These are phyloP conservation scores for Rhagoletis zephyria DNA, from an alignment of 1,140 invertebrate species.

Conservation along the genomic window DNA sequence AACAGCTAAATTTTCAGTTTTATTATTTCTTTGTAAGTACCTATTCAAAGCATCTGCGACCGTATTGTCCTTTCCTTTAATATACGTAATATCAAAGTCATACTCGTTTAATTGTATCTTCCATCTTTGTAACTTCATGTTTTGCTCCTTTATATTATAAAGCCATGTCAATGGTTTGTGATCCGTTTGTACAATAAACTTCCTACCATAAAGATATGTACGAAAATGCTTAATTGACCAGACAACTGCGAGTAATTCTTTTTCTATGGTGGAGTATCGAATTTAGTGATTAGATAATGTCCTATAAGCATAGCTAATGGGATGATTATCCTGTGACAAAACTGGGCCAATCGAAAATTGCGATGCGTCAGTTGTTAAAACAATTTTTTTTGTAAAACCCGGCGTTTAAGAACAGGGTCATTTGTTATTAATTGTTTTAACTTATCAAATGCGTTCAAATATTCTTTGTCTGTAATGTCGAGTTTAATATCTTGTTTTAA, in stretches of 20 bases:
- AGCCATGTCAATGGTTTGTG: no score
- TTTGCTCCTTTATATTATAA: no score
- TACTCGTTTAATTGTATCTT: no score
- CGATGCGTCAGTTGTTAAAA: constrained; percentile 50
- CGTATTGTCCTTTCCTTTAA: no score
- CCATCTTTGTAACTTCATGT: no score
- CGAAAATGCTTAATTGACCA: constrained; percentile 74
- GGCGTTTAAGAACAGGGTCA: neutral
- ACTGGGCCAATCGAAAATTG: constrained; percentile 23
- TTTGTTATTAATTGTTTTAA: constrained; percentile 54
- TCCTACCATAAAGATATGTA: no score
- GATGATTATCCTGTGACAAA: constrained; percentile 49
- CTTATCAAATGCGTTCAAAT: neutral
- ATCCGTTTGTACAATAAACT: no score
- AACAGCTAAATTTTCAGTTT: no score
- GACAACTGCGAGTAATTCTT: constrained; percentile 59
- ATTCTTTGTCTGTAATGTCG: neutral
- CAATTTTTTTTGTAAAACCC: constrained; percentile 33
- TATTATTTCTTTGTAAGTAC: neutral
- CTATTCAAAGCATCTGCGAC: neutral
- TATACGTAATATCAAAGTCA: no score
- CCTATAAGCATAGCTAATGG: constrained; percentile 69
- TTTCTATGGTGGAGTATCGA: constrained; percentile 67
- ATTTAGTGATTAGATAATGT: constrained; percentile 71
- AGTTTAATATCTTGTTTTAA: neutral